Percentiles rank a stretch among this genome's conserved stretches.
phyloP scores from a whole-genome alignment of 2,797 vertebrate species.

The Hypotaenidia philippensis region DNA sequence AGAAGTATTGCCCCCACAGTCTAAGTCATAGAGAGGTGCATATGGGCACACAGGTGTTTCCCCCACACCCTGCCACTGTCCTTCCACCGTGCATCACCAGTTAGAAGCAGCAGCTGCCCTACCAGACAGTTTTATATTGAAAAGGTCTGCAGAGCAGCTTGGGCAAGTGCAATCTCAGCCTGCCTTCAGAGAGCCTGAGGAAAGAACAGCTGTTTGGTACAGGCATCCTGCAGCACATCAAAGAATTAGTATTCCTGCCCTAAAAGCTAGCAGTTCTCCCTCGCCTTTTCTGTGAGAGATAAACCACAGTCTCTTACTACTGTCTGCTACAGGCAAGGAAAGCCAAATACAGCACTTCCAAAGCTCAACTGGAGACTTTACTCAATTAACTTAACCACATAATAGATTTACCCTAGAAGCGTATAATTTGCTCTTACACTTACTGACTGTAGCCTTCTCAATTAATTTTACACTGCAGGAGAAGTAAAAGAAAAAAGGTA shows the following conservation, averaged over 20 bases:
- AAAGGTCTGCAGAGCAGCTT: background rate
- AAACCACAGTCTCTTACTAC: background rate
- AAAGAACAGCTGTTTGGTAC: background rate
- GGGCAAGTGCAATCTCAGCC: background rate
- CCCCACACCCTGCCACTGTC: rapidly evolving
- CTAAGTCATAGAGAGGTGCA: background rate
- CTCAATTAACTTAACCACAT: constrained; percentile 3
- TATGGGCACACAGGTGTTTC: rapidly evolving
- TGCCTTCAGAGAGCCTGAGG: background rate
- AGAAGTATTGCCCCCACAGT: rapidly evolving
- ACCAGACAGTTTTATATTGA: background rate
- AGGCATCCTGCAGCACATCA: background rate
- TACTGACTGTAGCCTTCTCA: background rate
- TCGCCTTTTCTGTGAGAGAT: background rate
- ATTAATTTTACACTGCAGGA: background rate
- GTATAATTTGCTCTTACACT: background rate
- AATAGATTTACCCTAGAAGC: background rate
- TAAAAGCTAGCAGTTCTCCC: background rate
- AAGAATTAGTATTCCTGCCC: background rate
- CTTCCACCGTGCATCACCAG: rapidly evolving
- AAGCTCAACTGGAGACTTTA: background rate
- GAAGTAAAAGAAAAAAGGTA: background rate
- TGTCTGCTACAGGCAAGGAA: background rate
- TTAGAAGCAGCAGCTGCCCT: background rate
- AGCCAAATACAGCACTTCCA: background rate